These are phyloP conservation scores for Thera obeliscata DNA, from an alignment of 2,888 invertebrate species.

Conservation along the genomic window DNA sequence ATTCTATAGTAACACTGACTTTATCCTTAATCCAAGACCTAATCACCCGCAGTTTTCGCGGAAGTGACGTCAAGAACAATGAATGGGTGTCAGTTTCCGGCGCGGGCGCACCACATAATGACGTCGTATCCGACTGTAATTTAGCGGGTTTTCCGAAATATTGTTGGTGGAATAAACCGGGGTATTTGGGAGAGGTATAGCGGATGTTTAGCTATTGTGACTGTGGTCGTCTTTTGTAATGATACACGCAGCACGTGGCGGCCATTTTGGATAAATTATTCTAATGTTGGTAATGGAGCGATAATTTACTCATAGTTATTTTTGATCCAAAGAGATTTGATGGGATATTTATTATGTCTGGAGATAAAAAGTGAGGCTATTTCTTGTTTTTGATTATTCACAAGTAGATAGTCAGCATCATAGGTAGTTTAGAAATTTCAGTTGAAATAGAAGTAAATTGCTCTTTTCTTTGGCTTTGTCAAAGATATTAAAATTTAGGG, in stretches of 20 bases:
- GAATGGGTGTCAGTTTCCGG: slow-evolving; percentile 68
- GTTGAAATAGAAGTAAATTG: too few species aligned
- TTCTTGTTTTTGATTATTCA: too few species aligned
- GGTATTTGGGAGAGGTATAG: slow-evolving; percentile 6
- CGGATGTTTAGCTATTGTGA: slow-evolving; percentile 30
- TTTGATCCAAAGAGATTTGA: not conserved
- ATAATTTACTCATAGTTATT: slow-evolving; percentile 13
- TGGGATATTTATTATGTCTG: not conserved
- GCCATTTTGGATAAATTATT: slow-evolving; percentile 13
- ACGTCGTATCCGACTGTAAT: slow-evolving; percentile 73
- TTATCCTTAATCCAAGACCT: slow-evolving; percentile 9
- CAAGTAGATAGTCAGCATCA: too few species aligned
- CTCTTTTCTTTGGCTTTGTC: too few species aligned
- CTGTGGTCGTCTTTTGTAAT: slow-evolving; percentile 15
- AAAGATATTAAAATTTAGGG: too few species aligned
- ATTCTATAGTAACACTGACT: not conserved
- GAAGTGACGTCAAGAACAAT: slow-evolving; percentile 68
- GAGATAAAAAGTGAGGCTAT: too few species aligned
- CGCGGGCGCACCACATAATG: slow-evolving; percentile 70
- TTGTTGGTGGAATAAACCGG: slow-evolving; percentile 50
- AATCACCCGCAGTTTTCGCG: slow-evolving; percentile 41
- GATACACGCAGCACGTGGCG: slow-evolving; percentile 24
- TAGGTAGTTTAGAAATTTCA: too few species aligned
- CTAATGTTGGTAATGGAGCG: slow-evolving; percentile 11
- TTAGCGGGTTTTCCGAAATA: slow-evolving; percentile 65